These are phyloP conservation scores for Drosophila picticornis DNA, from an alignment of 2,888 invertebrate species.

Conservation along the genomic window DNA sequence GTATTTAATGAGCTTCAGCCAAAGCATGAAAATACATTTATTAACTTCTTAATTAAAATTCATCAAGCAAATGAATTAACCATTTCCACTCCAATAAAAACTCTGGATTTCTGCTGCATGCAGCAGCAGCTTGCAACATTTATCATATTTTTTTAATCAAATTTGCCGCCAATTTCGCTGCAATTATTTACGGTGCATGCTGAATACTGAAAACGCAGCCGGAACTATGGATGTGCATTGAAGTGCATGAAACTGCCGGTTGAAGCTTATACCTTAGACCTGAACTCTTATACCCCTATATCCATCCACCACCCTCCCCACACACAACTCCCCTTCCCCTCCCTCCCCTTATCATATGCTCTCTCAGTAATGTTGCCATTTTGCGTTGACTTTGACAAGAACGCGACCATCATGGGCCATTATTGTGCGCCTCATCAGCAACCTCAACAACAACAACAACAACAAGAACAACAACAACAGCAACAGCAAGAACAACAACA, in stretches of 20 bases:
- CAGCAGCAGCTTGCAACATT: background rate
- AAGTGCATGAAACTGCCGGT: conserved; percentile 56
- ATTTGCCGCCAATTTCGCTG: background rate
- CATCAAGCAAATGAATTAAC: background rate
- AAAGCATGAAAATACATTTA: background rate
- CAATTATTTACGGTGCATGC: conserved; percentile 12
- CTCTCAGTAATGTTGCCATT: conserved; percentile 50
- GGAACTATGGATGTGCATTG: conserved; percentile 70
- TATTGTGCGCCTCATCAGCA: conserved; percentile 72
- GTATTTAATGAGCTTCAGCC: background rate
- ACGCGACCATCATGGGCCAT: conserved; percentile 74
- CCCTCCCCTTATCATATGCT: background rate
- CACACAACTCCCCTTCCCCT: conserved; percentile 6
- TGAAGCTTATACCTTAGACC: conserved; percentile 28
- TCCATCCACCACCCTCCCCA: background rate
- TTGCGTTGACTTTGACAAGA: conserved; percentile 76
- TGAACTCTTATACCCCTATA: conserved; percentile 31
- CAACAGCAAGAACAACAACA: too few relatives aligned
- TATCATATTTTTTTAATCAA: background rate
- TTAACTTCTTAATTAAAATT: background rate
- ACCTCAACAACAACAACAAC: conserved; percentile 46
- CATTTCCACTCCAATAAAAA: background rate
- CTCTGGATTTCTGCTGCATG: background rate
- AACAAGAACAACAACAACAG: conserved; percentile 25
- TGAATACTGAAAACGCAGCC: conserved; percentile 23